Conservation (phyloP, 2,113 vertebrate genomes). For the Parus major region DNA sequence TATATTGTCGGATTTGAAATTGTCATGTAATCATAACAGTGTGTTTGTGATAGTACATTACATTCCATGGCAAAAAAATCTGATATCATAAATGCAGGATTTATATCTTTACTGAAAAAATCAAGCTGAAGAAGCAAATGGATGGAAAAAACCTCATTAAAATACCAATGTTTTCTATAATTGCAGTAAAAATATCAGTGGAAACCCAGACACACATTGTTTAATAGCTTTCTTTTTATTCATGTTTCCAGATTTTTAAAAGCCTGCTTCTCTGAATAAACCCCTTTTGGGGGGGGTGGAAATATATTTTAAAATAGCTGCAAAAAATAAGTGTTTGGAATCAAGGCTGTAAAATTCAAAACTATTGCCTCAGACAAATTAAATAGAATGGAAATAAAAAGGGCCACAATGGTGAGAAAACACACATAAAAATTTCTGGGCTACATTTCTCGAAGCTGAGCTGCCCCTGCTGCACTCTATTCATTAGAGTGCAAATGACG, state of each 20-base stretch:
- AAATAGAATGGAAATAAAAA: conserved; percentile 42
- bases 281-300: background rate
- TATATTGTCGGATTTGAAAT: background rate
- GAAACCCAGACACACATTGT: conserved; percentile 26
- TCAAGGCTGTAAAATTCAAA: conserved; percentile 52
- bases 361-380: conserved; percentile 37
- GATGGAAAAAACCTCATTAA: conserved; percentile 1
- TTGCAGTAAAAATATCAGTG: conserved; percentile 20
- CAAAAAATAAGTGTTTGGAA: conserved; percentile 50
- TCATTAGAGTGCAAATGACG: conserved; percentile 63
- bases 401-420: conserved; percentile 41
- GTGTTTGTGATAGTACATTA: conserved; percentile 5
- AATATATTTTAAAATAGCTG: conserved; percentile 22
- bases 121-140: background rate
- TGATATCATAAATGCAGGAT: conserved; percentile 24
- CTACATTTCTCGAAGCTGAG: conserved; percentile 39
- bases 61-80: conserved; percentile 55
- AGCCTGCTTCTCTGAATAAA: conserved; percentile 11
- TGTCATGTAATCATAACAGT: background rate
- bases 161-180: conserved; percentile 39
- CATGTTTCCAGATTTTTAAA: conserved; percentile 43
- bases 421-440: conserved; percentile 56
- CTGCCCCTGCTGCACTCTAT: conserved; percentile 38
- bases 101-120: conserved; percentile 48
- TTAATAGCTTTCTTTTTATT: conserved; percentile 47